These are phyloP conservation scores for Tridacna crocea DNA, from an alignment of 2,888 invertebrate genomes.

Conservation along the genomic window DNA sequence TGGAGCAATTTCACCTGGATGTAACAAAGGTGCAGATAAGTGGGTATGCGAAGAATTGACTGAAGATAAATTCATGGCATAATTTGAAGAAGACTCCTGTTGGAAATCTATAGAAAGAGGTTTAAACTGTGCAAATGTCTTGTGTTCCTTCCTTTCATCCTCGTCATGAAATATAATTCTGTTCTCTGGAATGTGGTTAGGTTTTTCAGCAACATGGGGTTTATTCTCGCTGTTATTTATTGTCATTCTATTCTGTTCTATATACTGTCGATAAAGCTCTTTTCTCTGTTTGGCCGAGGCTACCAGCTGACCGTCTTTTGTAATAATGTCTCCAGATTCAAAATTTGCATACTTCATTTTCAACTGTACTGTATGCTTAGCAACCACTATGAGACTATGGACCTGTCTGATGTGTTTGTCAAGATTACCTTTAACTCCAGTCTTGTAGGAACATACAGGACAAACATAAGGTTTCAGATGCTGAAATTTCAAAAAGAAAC, in stretches of 20 bases:
- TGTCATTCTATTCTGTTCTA: conserved; percentile 16
- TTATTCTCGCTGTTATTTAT: background rate
- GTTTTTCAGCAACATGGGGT: no score
- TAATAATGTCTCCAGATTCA: conserved; percentile 59
- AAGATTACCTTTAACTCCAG: conserved; percentile 64
- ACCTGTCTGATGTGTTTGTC: conserved; percentile 66
- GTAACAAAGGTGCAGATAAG: background rate
- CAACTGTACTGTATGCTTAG: conserved; percentile 60
- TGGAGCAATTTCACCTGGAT: background rate
- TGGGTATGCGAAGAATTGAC: background rate
- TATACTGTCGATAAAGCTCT: conserved; percentile 22
- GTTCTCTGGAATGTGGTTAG: background rate
- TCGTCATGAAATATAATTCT: background rate
- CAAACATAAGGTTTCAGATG: conserved; percentile 62
- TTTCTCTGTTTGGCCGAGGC: conserved; percentile 49
- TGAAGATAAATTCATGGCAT: background rate
- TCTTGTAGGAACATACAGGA: conserved; percentile 59
- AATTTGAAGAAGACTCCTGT: background rate
- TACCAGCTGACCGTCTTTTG: conserved; percentile 54
- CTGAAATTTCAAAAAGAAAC: conserved; percentile 34
- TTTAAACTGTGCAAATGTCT: background rate
- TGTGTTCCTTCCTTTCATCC: background rate
- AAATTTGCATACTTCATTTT: conserved; percentile 63
- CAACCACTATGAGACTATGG: conserved; percentile 60
- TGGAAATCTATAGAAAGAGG: background rate